Evolutionary conservation across 2,113 vertebrate species (phyloP).

Genomic region (Scomber colias): DNA sequence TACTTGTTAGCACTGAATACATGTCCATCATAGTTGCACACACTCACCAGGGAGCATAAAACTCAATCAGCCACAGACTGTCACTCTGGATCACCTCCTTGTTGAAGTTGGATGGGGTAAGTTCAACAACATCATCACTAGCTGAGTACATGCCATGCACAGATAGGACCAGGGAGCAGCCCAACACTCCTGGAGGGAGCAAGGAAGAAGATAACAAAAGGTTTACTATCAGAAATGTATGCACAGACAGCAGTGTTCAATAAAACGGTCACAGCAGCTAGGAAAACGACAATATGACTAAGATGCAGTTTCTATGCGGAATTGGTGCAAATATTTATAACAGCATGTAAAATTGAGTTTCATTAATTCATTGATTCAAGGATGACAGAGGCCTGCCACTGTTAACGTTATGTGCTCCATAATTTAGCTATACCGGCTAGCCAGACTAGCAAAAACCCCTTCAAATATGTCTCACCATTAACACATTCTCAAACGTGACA

Average conservation of each 20-base stretch:
- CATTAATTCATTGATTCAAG: constrained; percentile 9
- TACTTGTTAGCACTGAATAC: constrained; percentile 4
- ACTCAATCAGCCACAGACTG: constrained; percentile 95
- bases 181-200: constrained; percentile 85
- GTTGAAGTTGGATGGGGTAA: constrained; percentile 94
- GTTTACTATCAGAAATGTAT: background rate
- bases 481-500: rapidly evolving
- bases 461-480: rapidly evolving
- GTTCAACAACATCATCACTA: constrained; percentile 93
- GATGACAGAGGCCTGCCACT: constrained; percentile 43
- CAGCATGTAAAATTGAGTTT: background rate
- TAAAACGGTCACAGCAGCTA: background rate
- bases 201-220: background rate
- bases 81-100: constrained; percentile 94
- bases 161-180: constrained; percentile 87
- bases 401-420: background rate
- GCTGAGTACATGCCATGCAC: constrained; percentile 90
- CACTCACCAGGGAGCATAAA: constrained; percentile 98
- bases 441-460: background rate
- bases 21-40: background rate
- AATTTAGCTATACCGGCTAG: constrained; percentile 57
- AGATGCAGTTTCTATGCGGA: background rate
- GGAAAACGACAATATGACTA: rapidly evolving
- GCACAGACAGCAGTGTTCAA: background rate
- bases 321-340: background rate